Conservation (phyloP, 2,888 invertebrate genomes). For the Rhyacophila evoluta region DNA sequence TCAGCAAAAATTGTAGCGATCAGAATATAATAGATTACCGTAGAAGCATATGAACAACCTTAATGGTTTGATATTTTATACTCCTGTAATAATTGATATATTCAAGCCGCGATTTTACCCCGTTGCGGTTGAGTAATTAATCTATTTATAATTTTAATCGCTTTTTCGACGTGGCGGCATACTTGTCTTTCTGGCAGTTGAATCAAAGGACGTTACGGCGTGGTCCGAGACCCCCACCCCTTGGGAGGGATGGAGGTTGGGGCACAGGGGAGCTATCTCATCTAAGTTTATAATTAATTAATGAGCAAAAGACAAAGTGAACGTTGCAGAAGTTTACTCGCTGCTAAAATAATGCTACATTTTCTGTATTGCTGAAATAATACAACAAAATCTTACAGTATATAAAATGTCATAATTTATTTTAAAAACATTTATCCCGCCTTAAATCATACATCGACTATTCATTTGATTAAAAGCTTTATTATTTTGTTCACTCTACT, state of each 20-base stretch:
- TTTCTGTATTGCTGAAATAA: neutral
- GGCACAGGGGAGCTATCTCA: neutral
- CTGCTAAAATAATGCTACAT: neutral
- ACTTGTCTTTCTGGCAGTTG: neutral
- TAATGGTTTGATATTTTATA: neutral
- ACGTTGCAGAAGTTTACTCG: neutral
- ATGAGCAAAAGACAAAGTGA: slow-evolving; percentile 3
- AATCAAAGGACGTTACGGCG: neutral
- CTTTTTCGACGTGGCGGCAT: neutral
- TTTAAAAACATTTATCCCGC: too few species aligned
- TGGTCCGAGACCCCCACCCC: neutral
- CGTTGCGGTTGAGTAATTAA: neutral
- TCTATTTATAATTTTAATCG: slow-evolving; percentile 22
- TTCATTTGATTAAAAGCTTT: too few species aligned
- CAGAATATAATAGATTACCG: neutral
- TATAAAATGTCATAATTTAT: too few species aligned
- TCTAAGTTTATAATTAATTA: slow-evolving; percentile 28
- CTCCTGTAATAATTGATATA: neutral
- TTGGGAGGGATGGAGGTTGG: neutral
- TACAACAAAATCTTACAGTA: neutral
- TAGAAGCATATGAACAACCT: neutral
- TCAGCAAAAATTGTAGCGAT: neutral
- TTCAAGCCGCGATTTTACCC: neutral
- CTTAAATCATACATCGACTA: too few species aligned
- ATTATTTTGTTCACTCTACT: too few species aligned